Conservation (phyloP, 2,888 invertebrate species). For the Nemurella pictetii region DNA sequence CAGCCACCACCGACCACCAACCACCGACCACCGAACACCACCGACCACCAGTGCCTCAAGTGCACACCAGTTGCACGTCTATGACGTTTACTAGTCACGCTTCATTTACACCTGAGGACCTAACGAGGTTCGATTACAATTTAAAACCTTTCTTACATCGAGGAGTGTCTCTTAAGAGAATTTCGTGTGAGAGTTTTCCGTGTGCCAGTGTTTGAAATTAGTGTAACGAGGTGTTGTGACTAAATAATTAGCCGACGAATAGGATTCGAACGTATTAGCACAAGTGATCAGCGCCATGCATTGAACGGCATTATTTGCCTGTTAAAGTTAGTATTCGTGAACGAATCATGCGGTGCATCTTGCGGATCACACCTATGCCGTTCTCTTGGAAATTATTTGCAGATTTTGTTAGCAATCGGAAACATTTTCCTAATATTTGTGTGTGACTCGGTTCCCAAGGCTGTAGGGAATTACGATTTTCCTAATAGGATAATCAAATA, state of each 20-base stretch:
- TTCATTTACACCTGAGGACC: not conserved
- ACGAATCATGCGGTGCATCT: not conserved
- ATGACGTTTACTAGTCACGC: not conserved
- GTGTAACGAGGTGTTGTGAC: not conserved
- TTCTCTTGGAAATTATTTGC: not conserved
- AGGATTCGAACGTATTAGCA: not conserved
- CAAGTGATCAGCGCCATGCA: not conserved
- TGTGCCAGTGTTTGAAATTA: not conserved
- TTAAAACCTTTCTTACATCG: not conserved
- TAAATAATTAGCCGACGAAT: not conserved
- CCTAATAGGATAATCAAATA: slow-evolving; percentile 23
- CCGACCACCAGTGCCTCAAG: not conserved
- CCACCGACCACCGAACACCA: not conserved
- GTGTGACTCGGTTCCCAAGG: slow-evolving; percentile 6
- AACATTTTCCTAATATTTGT: slow-evolving; percentile 11
- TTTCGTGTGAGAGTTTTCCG: not conserved
- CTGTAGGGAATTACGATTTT: slow-evolving; percentile 13
- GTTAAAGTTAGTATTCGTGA: not conserved
- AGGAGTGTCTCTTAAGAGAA: not conserved
- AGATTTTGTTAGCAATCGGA: not conserved
- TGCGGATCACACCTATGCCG: not conserved
- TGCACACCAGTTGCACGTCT: not conserved
- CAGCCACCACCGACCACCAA: not conserved
- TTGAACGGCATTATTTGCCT: not conserved
- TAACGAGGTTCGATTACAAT: not conserved